A percentile compares a stretch with the other conserved stretches of the same genome.
Conservation (phyloP, 2,113 vertebrate genomes). For the Poeciliopsis prolifica region DNA sequence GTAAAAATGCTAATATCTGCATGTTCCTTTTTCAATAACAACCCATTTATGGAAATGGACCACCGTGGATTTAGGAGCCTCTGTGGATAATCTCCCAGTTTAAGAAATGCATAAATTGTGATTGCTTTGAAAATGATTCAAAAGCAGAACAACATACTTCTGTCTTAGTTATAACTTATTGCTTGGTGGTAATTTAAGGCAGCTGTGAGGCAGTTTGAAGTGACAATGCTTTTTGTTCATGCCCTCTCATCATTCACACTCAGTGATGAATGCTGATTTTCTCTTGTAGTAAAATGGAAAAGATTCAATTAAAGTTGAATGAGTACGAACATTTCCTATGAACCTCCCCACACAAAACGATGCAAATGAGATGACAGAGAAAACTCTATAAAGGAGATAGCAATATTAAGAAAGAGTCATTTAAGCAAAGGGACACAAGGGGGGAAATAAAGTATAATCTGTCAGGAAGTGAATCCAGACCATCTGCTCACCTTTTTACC, state of each 20-base stretch:
- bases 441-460: constrained; percentile 25
- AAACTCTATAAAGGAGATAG: too few species aligned
- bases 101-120: background rate
- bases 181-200: constrained; percentile 8
- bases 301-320: too few species aligned
- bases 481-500: constrained; percentile 26
- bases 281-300: too few species aligned
- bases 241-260: too few species aligned
- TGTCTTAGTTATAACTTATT: constrained; percentile 11
- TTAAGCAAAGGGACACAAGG: constrained; percentile 32
- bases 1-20: background rate
- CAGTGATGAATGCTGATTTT: too few species aligned
- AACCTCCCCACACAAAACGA: too few species aligned
- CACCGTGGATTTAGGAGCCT: background rate
- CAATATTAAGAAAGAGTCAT: background rate
- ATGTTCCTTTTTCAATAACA: background rate
- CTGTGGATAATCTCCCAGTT: background rate
- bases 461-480: constrained; percentile 36
- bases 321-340: too few species aligned
- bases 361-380: too few species aligned
- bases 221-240: background rate
- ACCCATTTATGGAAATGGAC: background rate
- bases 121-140: background rate
- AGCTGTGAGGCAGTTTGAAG: constrained; percentile 19
- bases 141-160: background rate